Base-by-base conservation (phyloP, 2,888 invertebrate genomes). In the Meloe dianella region DNA sequence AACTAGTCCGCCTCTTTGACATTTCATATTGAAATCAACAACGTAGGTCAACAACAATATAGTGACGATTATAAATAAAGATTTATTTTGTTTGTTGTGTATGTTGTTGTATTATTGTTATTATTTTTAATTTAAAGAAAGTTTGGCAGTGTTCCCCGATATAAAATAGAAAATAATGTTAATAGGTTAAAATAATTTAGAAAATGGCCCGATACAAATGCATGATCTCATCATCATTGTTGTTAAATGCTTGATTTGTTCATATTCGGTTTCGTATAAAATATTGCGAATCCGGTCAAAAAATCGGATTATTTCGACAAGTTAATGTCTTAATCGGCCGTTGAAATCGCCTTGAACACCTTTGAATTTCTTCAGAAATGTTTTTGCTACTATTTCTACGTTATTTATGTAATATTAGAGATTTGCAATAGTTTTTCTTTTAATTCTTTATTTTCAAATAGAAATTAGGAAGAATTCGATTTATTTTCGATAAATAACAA, bases 391-490 rank as follows among this genome's bases (percentile, higher is more conserved):
- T n/a, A n/a, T n/a, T n/a, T n/a, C n/a, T n/a, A n/a, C n/a, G 14
- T n/a, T 38, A 4, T 38, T n/a, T 38, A 38, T 14, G 38, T 32
- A 32, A 32, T 32, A 1, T 32, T 7, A 7, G 7, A 32, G 4
- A 32, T 32, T 32, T 32, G 32, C 32, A 32, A 32, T n/a, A n/a
- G n/a, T n/a, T n/a, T n/a, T n/a, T 32, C 7, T 3, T 32, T 32
- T 32, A 1, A 1, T 32, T 10, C 10, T n/a, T n/a, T 41, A n/a
- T 8, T 17, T 6, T n/a, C n/a, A 38, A 38, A 41, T 6, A n/a
- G 41, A 41, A 41, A 41, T 17, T 41, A 41, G 47, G 47, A 51
- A 51, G 22, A 22, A 51, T 51, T 51, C 22, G 20, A 47, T 51
- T 51, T 20, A 7, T 22, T 24, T 20, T 20, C 6, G 20, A 47